A percentile compares a stretch with the other conserved stretches of the same genome.
These are phyloP conservation scores for Drosophila navojoa DNA, from an alignment of 1,140 invertebrate species.

Conservation along the genomic window DNA sequence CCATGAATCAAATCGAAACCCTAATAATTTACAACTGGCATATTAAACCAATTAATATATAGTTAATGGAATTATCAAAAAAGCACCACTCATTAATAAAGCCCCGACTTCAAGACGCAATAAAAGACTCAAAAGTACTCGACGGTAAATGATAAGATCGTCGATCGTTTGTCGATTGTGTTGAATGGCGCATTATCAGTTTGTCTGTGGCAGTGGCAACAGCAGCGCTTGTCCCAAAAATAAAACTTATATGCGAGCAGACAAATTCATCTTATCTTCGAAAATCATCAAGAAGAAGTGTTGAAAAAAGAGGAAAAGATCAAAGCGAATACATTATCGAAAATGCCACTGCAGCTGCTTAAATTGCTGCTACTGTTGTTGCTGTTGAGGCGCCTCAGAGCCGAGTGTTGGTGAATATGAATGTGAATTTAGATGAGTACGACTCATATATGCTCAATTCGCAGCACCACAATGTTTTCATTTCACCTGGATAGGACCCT, in stretches of 20 bases:
- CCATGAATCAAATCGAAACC: too few relatives aligned
- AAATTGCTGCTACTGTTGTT: slow-evolving; percentile 40
- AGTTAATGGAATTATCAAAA: background rate
- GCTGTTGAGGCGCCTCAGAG: slow-evolving; percentile 29
- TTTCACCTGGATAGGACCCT: slow-evolving; percentile 78
- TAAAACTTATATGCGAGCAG: slow-evolving; percentile 3
- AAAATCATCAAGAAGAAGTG: slow-evolving; percentile 11
- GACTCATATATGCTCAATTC: slow-evolving; percentile 8
- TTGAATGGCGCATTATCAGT: slow-evolving; percentile 50
- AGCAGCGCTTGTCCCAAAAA: slow-evolving; percentile 25
- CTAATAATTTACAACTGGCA: too few relatives aligned
- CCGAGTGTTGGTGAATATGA: slow-evolving; percentile 53
- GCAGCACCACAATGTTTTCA: slow-evolving; percentile 74
- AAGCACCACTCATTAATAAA: background rate
- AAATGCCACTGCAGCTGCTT: slow-evolving; percentile 50
- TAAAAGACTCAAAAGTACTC: slow-evolving; percentile 4
- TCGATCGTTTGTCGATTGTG: slow-evolving; percentile 21
- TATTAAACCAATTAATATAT: background rate
- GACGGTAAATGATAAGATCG: slow-evolving; percentile 35
- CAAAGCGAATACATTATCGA: slow-evolving; percentile 34
- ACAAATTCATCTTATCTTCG: slow-evolving; percentile 18
- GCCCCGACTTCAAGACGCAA: background rate
- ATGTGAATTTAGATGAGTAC: background rate
- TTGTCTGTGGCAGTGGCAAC: slow-evolving; percentile 43
- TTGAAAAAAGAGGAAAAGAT: background rate